These are phyloP conservation scores for Mixornis gularis DNA, from an alignment of 2,113 vertebrate species.

Conservation along the genomic window DNA sequence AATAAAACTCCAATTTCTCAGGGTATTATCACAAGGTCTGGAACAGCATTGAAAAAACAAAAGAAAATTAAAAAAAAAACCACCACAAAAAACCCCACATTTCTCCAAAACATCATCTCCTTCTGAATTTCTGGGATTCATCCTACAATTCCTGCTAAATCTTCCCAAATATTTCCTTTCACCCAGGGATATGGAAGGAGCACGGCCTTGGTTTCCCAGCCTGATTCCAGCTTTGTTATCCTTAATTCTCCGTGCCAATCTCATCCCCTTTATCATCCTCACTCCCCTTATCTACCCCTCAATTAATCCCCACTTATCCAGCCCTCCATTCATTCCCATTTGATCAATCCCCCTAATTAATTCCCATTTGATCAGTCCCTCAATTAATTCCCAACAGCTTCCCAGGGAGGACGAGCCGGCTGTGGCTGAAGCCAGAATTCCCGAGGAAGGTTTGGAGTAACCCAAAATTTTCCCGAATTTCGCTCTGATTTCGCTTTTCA, in stretches of 20 bases:
- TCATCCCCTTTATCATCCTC: background rate
- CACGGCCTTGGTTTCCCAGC: background rate
- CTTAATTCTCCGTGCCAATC: background rate
- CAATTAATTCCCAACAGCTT: background rate
- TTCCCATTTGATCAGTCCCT: rapidly evolving
- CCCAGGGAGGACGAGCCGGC: rapidly evolving
- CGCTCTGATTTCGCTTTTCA: rapidly evolving
- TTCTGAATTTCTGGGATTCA: background rate
- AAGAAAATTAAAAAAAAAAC: rapidly evolving
- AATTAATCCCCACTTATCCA: background rate
- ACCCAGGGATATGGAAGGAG: background rate
- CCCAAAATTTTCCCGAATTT: background rate
- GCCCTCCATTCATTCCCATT: background rate
- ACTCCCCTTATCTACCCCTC: background rate
- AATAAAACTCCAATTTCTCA: background rate
- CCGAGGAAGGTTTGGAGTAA: background rate
- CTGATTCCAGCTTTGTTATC: background rate
- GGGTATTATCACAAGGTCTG: background rate
- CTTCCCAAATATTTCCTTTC: background rate
- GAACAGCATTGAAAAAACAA: background rate
- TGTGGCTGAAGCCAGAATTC: background rate
- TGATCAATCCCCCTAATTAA: background rate
- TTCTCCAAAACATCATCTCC: background rate
- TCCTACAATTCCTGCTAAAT: background rate
- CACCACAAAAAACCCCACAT: too few relatives aligned